Evolutionary conservation across 2,888 invertebrate species (phyloP), one percentile per base, ranked within the genome.

Genomic region (Drosophila kuntzei): DNA sequence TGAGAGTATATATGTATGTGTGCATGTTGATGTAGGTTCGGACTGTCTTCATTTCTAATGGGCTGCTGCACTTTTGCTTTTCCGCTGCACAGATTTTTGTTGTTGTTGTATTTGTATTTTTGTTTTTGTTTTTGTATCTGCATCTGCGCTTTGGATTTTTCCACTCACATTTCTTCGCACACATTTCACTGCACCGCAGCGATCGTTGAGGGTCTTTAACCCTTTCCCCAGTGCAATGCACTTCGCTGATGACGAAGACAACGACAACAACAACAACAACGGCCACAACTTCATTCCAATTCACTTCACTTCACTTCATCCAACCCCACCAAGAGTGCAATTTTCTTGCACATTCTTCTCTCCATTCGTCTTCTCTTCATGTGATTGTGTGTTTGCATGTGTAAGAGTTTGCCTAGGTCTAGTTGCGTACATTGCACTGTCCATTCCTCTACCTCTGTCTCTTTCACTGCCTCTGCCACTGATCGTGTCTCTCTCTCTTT

Each of bases 171-270:
- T 82, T 86, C 87, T 78, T 77, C 54, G 68, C 82, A 71, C 79
- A 73, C 80, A 81, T 70, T 60, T 69, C 65, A 68, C 65, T 58
- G 69, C 53, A 58, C 59, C 55, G 37, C 34, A 57, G 47, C 60
- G 65, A 66, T 83, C 87, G 69, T 62, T 53, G 81, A 90, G 90
- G 90, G 90, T 90, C 90, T 89, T 90, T 90, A 90, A 90, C 90
- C 90, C 90, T 90, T 90, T 83, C 67, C 71, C 79, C 86, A 84
- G 90, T 89, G 89, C 90, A 90, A 80, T 86, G 86, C 89, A 88
- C 86, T 86, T 83, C 55, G 63, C 60, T 69, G 64, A 74, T 65
- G 71, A 44, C 69, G 71, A 50, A 53, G 75, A 60, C 58, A 57
- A 37, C 59, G 53, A 55, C 75, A 32, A 22, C 65, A 55, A 27